Evolutionary conservation across 92 coral and sea anemone species (phyloP), one percentile per base, ranked within the genome.

Genomic region (Metridium senile): DNA sequence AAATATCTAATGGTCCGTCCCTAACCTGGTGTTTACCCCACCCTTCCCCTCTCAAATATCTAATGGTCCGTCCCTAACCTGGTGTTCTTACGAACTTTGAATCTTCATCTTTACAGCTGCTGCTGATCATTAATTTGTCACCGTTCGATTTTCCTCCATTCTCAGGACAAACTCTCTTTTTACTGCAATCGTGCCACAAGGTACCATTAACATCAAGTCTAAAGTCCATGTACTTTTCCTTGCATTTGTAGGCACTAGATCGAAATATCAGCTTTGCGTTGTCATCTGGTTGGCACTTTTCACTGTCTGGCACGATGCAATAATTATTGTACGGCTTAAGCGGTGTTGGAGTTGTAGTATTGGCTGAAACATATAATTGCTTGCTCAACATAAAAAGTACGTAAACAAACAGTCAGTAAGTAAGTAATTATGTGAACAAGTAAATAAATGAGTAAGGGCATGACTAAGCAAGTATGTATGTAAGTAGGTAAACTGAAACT

Each of bases 51-150:
- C n/a, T n/a, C n/a, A n/a, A n/a, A n/a, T n/a, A n/a, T n/a, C n/a
- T n/a, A n/a, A n/a, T n/a, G n/a, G n/a, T n/a, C n/a, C n/a, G n/a
- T 13, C 6, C 13, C 49, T 74, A 18, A 80, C 84, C 78, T 80
- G 84, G 28, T 17, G 84, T 80, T 34, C 84, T 54, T n/a, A 54
- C 69, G 33, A 80, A 80, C 71, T 80, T 80, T 26, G 84, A 70
- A 39, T 80, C 71, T 2, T 80, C 78, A 13, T 80, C 78, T 17
- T 31, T 57, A 27, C 84, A 80, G 19, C 31, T 13, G 61, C 78
- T 71, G 20, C 78, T 71, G 21, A 71, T 71, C 57, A 45, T 29
- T 56, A 70, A 66, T 32, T 46, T 45, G 0, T 26, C 64, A 11
- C 74, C 66, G 29, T 52, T 30, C 0, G 30, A 9, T 8, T 51